Evolutionary conservation across 1,140 invertebrate genomes (phyloP).

Genomic region (Sipha flava): DNA sequence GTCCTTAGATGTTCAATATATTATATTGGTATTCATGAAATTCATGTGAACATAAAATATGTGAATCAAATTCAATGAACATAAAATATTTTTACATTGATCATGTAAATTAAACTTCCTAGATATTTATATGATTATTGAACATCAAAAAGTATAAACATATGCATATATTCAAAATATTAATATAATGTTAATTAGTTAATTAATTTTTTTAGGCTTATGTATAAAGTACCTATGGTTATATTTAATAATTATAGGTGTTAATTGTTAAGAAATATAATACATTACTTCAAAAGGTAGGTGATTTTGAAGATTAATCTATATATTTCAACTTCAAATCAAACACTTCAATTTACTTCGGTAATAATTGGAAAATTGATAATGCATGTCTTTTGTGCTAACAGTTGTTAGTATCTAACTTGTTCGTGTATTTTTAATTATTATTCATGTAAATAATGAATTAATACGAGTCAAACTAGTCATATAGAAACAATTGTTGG

Average conservation of each 20-base stretch:
- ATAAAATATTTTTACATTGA: not conserved
- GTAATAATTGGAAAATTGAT: not conserved
- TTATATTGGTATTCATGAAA: no score
- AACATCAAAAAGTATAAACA: not conserved
- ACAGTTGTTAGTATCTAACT: not conserved
- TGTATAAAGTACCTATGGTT: not conserved
- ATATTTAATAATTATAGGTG: not conserved
- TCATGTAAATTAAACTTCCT: not conserved
- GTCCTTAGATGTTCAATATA: not conserved
- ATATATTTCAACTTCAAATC: not conserved
- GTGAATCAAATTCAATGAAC: no score
- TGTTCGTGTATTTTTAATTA: not conserved
- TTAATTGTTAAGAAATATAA: not conserved
- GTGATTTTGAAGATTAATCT: not conserved
- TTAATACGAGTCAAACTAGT: constrained; percentile 26
- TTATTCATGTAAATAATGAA: constrained; percentile 12
- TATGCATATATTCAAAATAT: not conserved
- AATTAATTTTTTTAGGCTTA: not conserved
- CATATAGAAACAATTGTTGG: constrained; percentile 3
- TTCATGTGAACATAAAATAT: no score
- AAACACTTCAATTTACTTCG: not conserved
- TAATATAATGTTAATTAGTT: not conserved
- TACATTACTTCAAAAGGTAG: not conserved
- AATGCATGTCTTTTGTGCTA: not conserved
- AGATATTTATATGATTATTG: not conserved